Base-by-base conservation (phyloP, 2,888 invertebrate genomes). In the Sussaba pulchella region DNA sequence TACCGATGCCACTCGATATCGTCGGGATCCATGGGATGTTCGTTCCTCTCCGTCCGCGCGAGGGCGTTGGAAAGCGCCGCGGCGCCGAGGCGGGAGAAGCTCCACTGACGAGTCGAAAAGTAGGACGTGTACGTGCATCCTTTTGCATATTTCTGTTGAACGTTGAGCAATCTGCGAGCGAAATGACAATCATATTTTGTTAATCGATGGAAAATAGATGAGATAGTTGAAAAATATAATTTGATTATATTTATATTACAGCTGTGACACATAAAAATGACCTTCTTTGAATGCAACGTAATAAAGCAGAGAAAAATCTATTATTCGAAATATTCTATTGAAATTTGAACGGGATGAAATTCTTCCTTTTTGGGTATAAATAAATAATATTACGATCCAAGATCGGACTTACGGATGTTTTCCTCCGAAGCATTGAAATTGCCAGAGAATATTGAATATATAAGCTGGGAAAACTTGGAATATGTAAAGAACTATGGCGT, bases 81-180 rank as follows among this genome's bases (percentile, higher is more conserved):
- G 36, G 91, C 85, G 75, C 92, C 92, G 12, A 85, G 85, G 17
- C 89, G 90, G 31, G 85, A 84, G 86, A 93, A 93, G 36, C 85
- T 87, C 94, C 94, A 94, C 73, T 94, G 92, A 54, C 93, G 92
- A 39, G 91, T 90, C 26, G 93, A 93, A 87, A 94, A 94, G 88
- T 92, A 94, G 78, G 93, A 90, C 73, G 94, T 88, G 17, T 92
- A 92, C 75, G 90, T 91, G 81, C 93, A 91, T 3, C 93, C 93
- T 82, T 92, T 92, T 78, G 92, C 92, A 78, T 94, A 92, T 81
- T 92, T 92, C 71, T 91, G 90, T 85, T 94, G 94, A 43, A 93
- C 89, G 79, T 91, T 91, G 79, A 94, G 92, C 90, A 94, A 92
- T 84, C 94, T 94, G 85, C 54, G 81, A 70, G 26, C 54, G 71